Conservation (phyloP, 1,140 invertebrate species). For the Sinella curviseta region DNA sequence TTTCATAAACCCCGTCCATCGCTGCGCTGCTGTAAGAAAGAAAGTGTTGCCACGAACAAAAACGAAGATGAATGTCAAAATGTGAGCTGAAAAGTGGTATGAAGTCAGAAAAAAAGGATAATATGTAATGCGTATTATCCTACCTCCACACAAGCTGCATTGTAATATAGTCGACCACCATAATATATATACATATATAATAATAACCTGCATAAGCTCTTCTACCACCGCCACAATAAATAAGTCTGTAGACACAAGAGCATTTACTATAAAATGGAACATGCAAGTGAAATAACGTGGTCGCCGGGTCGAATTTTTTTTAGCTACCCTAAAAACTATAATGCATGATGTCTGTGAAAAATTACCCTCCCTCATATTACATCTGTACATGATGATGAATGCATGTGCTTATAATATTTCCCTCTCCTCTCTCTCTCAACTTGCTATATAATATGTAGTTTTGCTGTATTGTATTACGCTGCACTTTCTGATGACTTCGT, state of each 20-base stretch:
- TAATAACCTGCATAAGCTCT: neutral
- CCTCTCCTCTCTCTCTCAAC: neutral
- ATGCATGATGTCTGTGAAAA: conserved; percentile 41
- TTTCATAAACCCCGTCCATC: too few species aligned
- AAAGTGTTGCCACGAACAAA: neutral
- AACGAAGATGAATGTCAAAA: conserved; percentile 21
- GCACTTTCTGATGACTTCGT: neutral
- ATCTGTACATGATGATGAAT: conserved; percentile 6
- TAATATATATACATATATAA: neutral
- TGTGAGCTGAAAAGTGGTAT: neutral
- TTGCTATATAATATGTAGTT: neutral
- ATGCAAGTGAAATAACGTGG: conserved; percentile 14
- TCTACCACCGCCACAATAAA: too few species aligned
- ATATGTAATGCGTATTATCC: too few species aligned
- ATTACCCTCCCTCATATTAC: conserved; percentile 43
- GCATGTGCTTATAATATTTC: conserved; percentile 19
- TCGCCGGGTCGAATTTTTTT: conserved; percentile 6
- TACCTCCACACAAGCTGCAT: too few species aligned
- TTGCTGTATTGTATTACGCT: neutral
- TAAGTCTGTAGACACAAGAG: too few species aligned
- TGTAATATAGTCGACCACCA: too few species aligned
- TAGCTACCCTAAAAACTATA: conserved; percentile 5
- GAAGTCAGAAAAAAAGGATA: neutral
- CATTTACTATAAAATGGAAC: neutral
- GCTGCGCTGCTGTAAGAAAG: neutral